These are phyloP conservation scores for Daubentonia madagascariensis DNA, from an alignment of 2,113 vertebrate species.

Conservation along the genomic window DNA sequence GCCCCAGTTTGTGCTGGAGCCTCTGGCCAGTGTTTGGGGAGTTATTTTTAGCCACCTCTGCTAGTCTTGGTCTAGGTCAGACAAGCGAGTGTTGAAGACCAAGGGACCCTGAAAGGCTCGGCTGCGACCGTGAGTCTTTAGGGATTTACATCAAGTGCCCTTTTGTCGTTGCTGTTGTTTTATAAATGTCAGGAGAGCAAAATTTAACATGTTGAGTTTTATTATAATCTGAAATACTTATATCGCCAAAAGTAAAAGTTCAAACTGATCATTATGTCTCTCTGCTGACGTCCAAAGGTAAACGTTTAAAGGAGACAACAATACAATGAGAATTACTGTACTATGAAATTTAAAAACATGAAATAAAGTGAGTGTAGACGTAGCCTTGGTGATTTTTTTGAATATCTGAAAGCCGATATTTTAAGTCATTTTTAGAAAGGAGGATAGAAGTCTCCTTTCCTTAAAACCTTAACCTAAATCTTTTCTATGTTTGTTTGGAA, in stretches of 20 bases:
- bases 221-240: neutral
- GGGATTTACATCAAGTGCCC: neutral
- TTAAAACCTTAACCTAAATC: neutral
- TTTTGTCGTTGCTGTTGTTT: neutral
- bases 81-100: neutral
- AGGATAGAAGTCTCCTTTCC: neutral
- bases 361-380: neutral
- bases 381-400: neutral
- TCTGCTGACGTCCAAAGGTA: neutral
- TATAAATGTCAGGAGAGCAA: neutral
- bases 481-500: neutral
- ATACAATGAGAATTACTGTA: neutral
- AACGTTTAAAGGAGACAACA: neutral
- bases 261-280: neutral
- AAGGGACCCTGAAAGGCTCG: accelerated
- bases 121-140: neutral
- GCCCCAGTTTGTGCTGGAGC: accelerated
- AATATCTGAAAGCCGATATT: neutral
- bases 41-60: neutral
- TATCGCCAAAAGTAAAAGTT: neutral
- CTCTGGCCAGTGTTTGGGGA: neutral
- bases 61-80: neutral
- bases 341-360: neutral
- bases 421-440: neutral
- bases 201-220: neutral